Base-by-base conservation (phyloP, 2,113 vertebrate species). In the Syngnathus floridae region DNA sequence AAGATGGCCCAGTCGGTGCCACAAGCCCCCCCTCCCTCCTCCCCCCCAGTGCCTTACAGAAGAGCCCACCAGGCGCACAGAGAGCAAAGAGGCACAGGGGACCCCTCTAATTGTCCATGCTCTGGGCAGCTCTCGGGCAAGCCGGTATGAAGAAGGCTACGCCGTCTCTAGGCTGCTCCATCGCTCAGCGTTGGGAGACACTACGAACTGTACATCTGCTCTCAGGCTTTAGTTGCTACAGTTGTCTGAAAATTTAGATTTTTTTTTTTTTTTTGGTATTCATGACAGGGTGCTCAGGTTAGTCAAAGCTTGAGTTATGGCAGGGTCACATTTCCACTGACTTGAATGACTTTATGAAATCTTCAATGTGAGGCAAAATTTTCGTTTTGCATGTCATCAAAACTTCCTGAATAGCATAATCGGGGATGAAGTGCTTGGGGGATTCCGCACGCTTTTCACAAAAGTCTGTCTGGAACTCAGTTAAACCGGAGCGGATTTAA, bases 21-120 rank as follows among this genome's bases (percentile, higher is more conserved):
- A 70, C 72, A n/a, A 79, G 78, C 76, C 85, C 82, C 49, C n/a
- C 36, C 17, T 36, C 77, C 86, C 81, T 3, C 16, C 16, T 17
- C 36, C 36, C 57, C 37, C 82, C 82, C 64, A 60, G 79, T 84
- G 83, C 79, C 88, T 84, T 68, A 63, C 74, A 75, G 82, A 84
- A 83, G 79, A 86, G 84, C 86, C 84, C 88, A 90, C 86, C 82
- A 88, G 86, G 86, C 86, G 78, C 80, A 87, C 88, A 90, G 83
- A 92, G 88, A 91, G 90, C 89, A 90, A 91, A 90, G 88, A 90
- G 88, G 82, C 91, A 90, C 88, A 85, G 82, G 90, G 90, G 90
- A 91, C 83, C 85, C 77, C 80, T 88, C 85, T 91, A 92, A 91
- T 91, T 91, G 89, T 90, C 80, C 83, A 85, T 88, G 88, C 87